Evolutionary conservation across 2,113 vertebrate species (phyloP).

Genomic region (Phalacrocorax aristotelis): DNA sequence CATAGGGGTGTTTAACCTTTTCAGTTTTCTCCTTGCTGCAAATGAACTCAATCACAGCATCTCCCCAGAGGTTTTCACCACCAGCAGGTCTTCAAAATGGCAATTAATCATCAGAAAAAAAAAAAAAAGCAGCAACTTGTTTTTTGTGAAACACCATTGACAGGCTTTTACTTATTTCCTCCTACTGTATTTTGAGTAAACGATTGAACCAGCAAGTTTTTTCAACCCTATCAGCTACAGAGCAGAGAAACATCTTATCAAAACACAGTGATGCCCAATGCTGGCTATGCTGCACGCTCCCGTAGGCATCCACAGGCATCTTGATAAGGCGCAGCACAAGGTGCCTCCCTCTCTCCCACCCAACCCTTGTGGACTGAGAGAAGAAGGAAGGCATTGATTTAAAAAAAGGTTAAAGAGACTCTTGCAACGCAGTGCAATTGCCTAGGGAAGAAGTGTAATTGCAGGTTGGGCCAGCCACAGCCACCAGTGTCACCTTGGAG

Average conservation of each 20-base stretch:
- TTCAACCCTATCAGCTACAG: neutral
- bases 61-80: neutral
- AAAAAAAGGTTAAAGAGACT: neutral
- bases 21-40: neutral
- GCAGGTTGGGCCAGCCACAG: neutral
- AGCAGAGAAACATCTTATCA: neutral
- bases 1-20: neutral
- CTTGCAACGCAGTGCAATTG: fast-evolving
- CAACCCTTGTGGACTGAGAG: fast-evolving
- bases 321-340: fast-evolving
- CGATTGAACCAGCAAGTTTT: neutral
- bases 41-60: neutral
- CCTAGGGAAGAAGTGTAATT: neutral
- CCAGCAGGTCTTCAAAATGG: neutral
- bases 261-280: fast-evolving
- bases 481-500: conserved; percentile 41
- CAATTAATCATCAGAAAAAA: neutral
- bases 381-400: neutral
- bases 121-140: fast-evolving
- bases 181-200: neutral
- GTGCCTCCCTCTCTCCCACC: fast-evolving
- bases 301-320: fast-evolving
- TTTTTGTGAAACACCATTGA: neutral
- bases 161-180: neutral
- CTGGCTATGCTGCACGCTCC: neutral